A percentile compares a stretch with the other conserved stretches of the same genome.
Conservation (phyloP, 2,113 vertebrate genomes). For the Thryonomys swinderianus region DNA sequence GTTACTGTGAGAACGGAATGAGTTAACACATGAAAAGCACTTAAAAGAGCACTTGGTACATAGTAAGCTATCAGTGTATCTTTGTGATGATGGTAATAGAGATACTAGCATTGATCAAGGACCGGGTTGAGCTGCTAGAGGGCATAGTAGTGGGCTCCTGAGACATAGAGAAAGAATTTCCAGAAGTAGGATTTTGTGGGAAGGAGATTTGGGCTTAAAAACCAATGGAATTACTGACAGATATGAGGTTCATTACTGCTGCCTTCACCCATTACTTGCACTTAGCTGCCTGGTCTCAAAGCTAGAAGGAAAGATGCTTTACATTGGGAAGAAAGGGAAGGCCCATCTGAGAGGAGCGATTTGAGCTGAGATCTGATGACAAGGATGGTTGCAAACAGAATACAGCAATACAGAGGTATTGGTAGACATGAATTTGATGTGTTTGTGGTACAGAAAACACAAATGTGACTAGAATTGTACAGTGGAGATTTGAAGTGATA, state of each 20-base stretch:
- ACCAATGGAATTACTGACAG: neutral
- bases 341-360: neutral
- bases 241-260: neutral
- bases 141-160: neutral
- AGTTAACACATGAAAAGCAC: neutral
- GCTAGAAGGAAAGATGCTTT: neutral
- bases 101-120: neutral
- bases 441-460: neutral
- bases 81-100: conserved; percentile 1
- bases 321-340: neutral
- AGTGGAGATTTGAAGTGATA: neutral
- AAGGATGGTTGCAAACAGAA: neutral
- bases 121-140: neutral
- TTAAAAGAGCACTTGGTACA: neutral
- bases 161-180: neutral
- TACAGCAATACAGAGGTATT: neutral
- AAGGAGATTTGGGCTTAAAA: neutral
- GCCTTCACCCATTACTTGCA: neutral
- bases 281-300: conserved; percentile 38
- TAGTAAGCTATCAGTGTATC: neutral
- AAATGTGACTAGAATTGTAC: neutral
- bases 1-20: conserved; percentile 21
- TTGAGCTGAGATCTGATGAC: neutral
- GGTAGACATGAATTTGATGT: neutral
- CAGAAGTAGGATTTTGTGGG: neutral